Evolutionary conservation across 2,113 vertebrate species (phyloP).

Genomic region (Anhinga rufa): DNA sequence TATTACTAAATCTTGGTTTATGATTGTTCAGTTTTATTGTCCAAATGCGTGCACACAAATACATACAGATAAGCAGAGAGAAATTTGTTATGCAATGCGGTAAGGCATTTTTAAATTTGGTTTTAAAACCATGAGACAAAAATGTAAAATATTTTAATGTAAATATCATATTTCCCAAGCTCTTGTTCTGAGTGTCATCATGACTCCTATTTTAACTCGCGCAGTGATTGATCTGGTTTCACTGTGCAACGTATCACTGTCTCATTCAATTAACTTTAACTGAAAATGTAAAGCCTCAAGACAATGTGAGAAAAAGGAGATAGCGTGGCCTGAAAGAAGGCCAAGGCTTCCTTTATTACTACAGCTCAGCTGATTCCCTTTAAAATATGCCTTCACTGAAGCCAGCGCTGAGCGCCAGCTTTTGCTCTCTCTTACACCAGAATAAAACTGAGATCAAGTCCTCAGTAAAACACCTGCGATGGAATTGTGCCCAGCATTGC

Average conservation of each 20-base stretch:
- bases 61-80: neutral
- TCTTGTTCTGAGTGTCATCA: conserved; percentile 56
- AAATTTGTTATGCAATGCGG: neutral
- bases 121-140: conserved; percentile 47
- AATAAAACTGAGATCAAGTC: neutral
- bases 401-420: neutral
- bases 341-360: neutral
- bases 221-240: conserved; percentile 67
- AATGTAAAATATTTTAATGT: conserved; percentile 66
- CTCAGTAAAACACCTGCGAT: conserved; percentile 28
- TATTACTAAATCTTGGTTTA: conserved; percentile 15
- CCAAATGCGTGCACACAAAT: neutral
- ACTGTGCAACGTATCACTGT: conserved; percentile 61
- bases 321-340: neutral
- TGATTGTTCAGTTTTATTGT: neutral
- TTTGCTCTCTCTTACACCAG: neutral
- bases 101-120: conserved; percentile 8
- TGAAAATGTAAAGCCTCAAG: conserved; percentile 52
- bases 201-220: conserved; percentile 42
- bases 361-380: neutral
- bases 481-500: conserved; percentile 7
- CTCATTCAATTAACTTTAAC: conserved; percentile 70
- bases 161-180: conserved; percentile 72
- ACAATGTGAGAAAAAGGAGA: conserved; percentile 27
- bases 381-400: neutral